These are phyloP conservation scores for Carassius carassius DNA, from an alignment of 2,113 vertebrate genomes.

Conservation along the genomic window DNA sequence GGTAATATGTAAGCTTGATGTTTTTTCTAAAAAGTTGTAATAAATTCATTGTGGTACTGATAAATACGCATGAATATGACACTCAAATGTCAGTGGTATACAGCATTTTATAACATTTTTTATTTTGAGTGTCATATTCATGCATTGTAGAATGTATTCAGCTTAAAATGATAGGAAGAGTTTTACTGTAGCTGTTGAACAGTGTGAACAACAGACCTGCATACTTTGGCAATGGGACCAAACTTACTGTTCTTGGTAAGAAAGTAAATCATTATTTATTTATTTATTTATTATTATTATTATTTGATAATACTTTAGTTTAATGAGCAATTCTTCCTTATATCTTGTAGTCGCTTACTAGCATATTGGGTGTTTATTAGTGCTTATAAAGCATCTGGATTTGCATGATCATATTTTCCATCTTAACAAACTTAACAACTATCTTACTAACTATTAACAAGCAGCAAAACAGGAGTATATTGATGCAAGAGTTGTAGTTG, in stretches of 20 bases:
- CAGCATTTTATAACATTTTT: neutral
- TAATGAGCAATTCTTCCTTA: neutral
- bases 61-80: neutral
- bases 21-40: neutral
- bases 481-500: neutral
- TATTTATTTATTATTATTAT: too few relatives aligned
- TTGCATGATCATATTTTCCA: neutral
- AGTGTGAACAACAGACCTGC: conserved; percentile 73
- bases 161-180: neutral
- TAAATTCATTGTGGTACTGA: neutral
- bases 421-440: neutral
- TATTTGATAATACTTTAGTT: too few relatives aligned
- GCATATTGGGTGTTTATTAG: neutral
- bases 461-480: neutral
- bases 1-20: neutral
- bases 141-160: neutral
- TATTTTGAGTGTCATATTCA: neutral
- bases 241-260: conserved; percentile 74
- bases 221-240: conserved; percentile 79
- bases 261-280: neutral
- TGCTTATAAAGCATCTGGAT: neutral
- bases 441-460: neutral
- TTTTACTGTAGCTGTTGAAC: conserved; percentile 70
- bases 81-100: neutral
- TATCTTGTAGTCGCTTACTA: neutral